Evolutionary conservation across 1,140 invertebrate species (phyloP).

Genomic region (Saccostrea glomerata): DNA sequence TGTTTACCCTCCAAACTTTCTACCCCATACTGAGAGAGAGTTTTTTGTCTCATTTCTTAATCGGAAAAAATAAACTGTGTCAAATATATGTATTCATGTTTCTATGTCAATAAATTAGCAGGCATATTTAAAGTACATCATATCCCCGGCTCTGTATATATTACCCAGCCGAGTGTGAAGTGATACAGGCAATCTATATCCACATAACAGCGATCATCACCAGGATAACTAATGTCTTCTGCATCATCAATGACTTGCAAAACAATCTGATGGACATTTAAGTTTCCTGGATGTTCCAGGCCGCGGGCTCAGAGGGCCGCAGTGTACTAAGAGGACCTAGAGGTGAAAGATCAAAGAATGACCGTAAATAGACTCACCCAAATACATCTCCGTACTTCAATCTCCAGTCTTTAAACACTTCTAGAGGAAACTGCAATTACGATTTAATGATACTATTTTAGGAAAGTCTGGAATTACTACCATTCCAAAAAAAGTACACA

Average conservation of each 20-base stretch:
- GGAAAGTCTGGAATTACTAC: too few species aligned
- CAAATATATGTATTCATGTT: slow-evolving; percentile 9
- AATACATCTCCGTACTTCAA: slow-evolving; percentile 62
- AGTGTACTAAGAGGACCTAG: too few species aligned
- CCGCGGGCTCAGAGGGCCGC: too few species aligned
- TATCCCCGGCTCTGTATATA: background rate
- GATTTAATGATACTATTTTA: background rate
- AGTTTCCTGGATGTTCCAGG: too few species aligned
- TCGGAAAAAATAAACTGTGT: background rate
- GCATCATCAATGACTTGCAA: background rate
- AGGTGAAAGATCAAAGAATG: too few species aligned
- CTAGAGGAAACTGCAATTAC: slow-evolving; percentile 59
- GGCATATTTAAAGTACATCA: background rate
- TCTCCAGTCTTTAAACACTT: slow-evolving; percentile 58
- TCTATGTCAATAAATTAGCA: background rate
- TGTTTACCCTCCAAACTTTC: background rate
- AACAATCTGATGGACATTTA: background rate
- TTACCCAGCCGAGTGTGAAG: background rate
- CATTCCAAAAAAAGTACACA: background rate
- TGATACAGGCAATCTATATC: too few species aligned
- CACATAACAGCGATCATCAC: background rate
- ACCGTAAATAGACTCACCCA: slow-evolving; percentile 53
- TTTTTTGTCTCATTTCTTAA: background rate
- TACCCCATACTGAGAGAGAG: background rate
- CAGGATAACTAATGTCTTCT: background rate